Evolutionary conservation across 2,888 invertebrate species (phyloP), one percentile per base, ranked within the genome.

Genomic region (Eumacrocentrus americanus): DNA sequence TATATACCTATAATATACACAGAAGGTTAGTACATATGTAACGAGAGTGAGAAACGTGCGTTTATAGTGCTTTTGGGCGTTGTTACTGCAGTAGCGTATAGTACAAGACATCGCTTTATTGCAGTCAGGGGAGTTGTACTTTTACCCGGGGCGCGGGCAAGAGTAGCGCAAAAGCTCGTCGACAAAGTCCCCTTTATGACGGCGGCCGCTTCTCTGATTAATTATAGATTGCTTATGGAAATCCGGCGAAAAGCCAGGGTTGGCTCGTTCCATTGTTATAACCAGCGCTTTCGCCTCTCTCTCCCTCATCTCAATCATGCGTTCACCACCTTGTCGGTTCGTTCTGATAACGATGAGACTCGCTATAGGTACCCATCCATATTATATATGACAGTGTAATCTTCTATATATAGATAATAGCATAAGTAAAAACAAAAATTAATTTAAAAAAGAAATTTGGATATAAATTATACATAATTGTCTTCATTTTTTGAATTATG

Each of bases 11-110:
- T 42, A 18, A n/a, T 6, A 38, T 22, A 52, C 11, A 52, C 37
- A 38, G 42, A 35, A 48, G 47, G 37, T 20, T 38, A 42, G 52
- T 59, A 72, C 61, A 55, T 60, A 61, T 63, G 64, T 62, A 63
- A 66, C 56, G 48, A 42, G 62, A 61, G 44, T 48, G 58, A 51
- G 62, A 57, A 68, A 64, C 66, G 64, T 65, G 71, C 67, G 70
- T 75, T 76, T 74, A 75, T 74, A 69, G 72, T 73, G 69, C 71
- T 74, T 66, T 60, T 70, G 74, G 70, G 73, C 67, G 70, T 71
- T 72, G 74, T 75, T 74, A 71, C 69, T 65, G 69, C 71, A 1
- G 20, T 42, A 63, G 71, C n/a, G n/a, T n/a, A n/a, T n/a, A n/a
- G 69, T 66, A 72, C 72, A 74, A 74, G 73, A 72, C 71, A 69